Conservation (phyloP, 2,888 invertebrate genomes). For the Torymus texanus region DNA sequence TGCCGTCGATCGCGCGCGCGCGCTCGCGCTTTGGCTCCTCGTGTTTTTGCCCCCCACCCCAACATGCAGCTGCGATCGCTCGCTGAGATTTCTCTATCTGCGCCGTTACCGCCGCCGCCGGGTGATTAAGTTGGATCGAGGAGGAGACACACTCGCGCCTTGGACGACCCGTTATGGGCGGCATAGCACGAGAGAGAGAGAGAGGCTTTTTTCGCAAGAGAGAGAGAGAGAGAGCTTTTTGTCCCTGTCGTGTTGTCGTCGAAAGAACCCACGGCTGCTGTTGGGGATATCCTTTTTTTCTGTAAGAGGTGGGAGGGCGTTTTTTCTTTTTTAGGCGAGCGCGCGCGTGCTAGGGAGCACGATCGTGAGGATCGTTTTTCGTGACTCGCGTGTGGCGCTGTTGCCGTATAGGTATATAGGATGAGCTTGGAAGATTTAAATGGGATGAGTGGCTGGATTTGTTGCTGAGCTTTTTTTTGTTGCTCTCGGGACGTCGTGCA, state of each 20-base stretch:
- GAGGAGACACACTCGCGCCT: neutral
- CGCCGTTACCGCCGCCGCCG: neutral
- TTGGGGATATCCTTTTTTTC: neutral
- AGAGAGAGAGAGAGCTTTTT: neutral
- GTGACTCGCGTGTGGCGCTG: too few species aligned
- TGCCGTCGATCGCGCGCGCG: constrained; percentile 9
- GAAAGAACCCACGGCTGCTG: neutral
- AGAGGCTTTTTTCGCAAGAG: neutral
- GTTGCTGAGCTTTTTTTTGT: too few species aligned
- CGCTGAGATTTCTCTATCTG: constrained; percentile 49
- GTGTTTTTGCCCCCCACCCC: constrained; percentile 41
- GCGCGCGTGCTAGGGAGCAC: too few species aligned
- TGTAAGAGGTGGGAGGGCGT: neutral
- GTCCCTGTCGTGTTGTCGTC: neutral
- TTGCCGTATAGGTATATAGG: too few species aligned
- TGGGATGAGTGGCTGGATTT: too few species aligned
- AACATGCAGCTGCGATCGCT: constrained; percentile 24
- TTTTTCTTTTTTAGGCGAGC: too few species aligned
- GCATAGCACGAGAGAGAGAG: neutral
- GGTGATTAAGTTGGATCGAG: constrained; percentile 48
- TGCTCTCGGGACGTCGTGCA: too few species aligned
- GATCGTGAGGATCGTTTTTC: too few species aligned
- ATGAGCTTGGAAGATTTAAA: too few species aligned
- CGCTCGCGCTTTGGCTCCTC: constrained; percentile 37
- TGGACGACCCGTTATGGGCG: constrained; percentile 6